Evolutionary conservation across 2,888 invertebrate species (phyloP), one percentile per base, ranked within the genome.

Genomic region (Nephrotoma flavescens): DNA sequence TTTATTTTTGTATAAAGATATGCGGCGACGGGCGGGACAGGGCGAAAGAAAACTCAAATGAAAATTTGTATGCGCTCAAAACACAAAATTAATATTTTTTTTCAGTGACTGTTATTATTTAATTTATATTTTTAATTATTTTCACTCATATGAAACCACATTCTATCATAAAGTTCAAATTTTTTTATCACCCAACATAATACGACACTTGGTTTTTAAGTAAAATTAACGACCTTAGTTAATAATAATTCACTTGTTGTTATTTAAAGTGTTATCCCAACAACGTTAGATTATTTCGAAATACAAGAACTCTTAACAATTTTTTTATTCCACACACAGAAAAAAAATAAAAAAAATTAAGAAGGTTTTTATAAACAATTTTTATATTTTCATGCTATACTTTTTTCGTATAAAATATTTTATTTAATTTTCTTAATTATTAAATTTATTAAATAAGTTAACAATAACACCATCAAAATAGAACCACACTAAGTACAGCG

Each of bases 391-490:
- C 5, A 19, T 57, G 2, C n/a, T 57, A 57, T 31, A 57, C 57
- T n/a, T n/a, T 19, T 57, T 57, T 19, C 4, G 57, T 57, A 57
- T n/a, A n/a, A n/a, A 19, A 57, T 57, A 2, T 57, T 57, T 57
- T 19, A 42, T n/a, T n/a, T n/a, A n/a, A n/a, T n/a, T n/a, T n/a
- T n/a, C n/a, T n/a, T n/a, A n/a, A n/a, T n/a, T n/a, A 31, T 57
- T 57, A 31, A 57, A 7, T 57, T 57, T 31, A 6, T 57, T 57
- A 57, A 57, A 57, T 57, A 57, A 6, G 42, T n/a, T 41, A 84
- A 84, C 42, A 84, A 84, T 84, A 84, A 84, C 84, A 84, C 84
- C 41, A 84, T 84, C 84, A 42, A 41, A 84, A 84, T 84, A 84
- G 42, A 42, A 84, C 84, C 84, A 84, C 84, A 84, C 84, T 84